Conservation (phyloP, 2,797 vertebrate genomes). For the Coregonus sp. region DNA sequence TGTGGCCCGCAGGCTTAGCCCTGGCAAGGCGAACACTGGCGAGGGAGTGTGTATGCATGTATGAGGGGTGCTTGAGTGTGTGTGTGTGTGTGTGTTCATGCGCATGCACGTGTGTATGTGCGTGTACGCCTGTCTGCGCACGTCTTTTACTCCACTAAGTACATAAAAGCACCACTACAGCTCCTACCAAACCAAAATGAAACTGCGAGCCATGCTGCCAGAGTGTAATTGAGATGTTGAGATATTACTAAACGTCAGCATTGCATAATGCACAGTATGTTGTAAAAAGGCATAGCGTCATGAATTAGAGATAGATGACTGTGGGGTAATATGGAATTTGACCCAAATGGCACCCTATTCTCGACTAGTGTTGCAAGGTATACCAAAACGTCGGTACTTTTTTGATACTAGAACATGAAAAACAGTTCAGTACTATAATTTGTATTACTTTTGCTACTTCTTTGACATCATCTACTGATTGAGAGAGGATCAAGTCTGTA, state of each 20-base stretch:
- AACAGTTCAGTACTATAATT: too few relatives aligned
- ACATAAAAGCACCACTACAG: background rate
- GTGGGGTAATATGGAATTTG: background rate
- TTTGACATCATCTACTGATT: too few relatives aligned
- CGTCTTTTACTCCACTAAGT: background rate
- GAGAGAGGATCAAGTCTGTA: too few relatives aligned
- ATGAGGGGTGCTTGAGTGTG: too few relatives aligned
- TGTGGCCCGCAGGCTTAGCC: constrained; percentile 25
- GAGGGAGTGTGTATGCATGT: constrained; percentile 19
- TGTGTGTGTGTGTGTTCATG: background rate
- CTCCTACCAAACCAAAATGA: background rate
- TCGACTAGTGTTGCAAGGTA: too few relatives aligned
- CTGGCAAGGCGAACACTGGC: constrained; percentile 4
- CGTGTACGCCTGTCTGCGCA: too few relatives aligned
- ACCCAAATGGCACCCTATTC: too few relatives aligned
- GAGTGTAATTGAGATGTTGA: background rate
- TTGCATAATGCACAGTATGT: background rate
- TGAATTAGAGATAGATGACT: background rate
- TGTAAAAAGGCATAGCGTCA: background rate
- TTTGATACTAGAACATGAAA: too few relatives aligned
- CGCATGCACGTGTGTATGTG: background rate
- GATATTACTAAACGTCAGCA: background rate
- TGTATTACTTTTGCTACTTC: too few relatives aligned
- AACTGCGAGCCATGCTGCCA: background rate
- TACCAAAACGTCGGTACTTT: too few relatives aligned